Percentiles rank a stretch among this genome's conserved stretches.
Conservation (phyloP, 2,797 vertebrate species). For the Sciurus vulgaris region DNA sequence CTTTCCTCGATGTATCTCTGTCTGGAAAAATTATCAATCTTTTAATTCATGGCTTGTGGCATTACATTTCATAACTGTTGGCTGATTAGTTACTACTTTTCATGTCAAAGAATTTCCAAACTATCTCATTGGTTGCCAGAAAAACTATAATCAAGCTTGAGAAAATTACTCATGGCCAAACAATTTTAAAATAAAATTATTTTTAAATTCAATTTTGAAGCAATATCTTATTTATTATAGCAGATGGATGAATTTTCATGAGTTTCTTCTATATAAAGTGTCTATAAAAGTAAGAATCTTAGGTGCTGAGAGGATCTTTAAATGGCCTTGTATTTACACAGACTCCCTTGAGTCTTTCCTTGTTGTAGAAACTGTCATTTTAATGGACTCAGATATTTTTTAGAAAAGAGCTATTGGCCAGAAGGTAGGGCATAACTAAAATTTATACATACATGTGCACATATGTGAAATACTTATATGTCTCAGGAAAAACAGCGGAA, state of each 20-base stretch:
- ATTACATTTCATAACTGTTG: neutral
- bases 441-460: neutral
- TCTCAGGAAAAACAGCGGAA: neutral
- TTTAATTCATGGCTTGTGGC: neutral
- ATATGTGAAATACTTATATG: neutral
- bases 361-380: constrained; percentile 25
- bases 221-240: neutral
- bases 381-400: neutral
- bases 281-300: neutral
- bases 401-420: neutral
- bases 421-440: neutral
- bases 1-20: no score
- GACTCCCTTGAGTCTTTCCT: neutral
- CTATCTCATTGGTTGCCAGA: constrained; percentile 16
- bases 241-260: neutral
- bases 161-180: neutral
- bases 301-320: neutral
- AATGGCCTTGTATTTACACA: neutral
- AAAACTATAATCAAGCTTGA: constrained; percentile 22
- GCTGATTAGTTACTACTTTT: constrained; percentile 17
- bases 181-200: constrained; percentile 32
- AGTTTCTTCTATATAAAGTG: neutral
- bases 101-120: neutral
- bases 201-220: neutral
- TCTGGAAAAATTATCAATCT: constrained; percentile 24